Conservation (phyloP, 2,888 invertebrate genomes). For the Reticulitermes lucifugus region DNA sequence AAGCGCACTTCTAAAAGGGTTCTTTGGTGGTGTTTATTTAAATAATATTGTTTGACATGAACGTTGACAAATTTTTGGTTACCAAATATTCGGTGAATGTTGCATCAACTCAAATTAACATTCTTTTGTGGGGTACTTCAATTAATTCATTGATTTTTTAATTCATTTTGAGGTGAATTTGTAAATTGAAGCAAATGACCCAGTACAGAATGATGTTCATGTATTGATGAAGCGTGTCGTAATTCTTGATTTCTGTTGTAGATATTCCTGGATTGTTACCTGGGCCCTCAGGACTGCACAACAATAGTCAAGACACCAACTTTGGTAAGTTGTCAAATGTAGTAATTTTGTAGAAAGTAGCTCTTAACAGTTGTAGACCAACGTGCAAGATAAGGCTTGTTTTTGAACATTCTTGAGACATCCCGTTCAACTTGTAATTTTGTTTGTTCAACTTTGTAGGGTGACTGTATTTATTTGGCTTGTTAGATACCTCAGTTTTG, state of each 20-base stretch:
- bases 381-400: neutral
- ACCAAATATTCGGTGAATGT: too few species aligned
- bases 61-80: too few species aligned
- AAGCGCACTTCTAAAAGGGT: too few species aligned
- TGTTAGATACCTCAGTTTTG: too few species aligned
- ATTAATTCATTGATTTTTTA: too few species aligned
- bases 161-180: too few species aligned
- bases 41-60: too few species aligned
- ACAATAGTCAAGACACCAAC: slow-evolving; percentile 75
- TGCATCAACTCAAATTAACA: too few species aligned
- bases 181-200: neutral
- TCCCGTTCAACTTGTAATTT: neutral
- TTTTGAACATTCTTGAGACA: neutral
- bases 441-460: too few species aligned
- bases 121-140: too few species aligned
- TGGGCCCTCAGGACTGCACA: slow-evolving; percentile 87
- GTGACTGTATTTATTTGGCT: too few species aligned
- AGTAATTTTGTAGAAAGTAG: slow-evolving; percentile 14
- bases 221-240: neutral
- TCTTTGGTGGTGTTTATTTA: too few species aligned
- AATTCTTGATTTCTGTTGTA: slow-evolving; percentile 57
- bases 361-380: neutral
- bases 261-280: slow-evolving; percentile 82
- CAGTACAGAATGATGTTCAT: neutral
- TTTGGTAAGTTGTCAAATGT: slow-evolving; percentile 75